Base-by-base conservation (phyloP, 2,797 vertebrate species). In the Helarctos malayanus region DNA sequence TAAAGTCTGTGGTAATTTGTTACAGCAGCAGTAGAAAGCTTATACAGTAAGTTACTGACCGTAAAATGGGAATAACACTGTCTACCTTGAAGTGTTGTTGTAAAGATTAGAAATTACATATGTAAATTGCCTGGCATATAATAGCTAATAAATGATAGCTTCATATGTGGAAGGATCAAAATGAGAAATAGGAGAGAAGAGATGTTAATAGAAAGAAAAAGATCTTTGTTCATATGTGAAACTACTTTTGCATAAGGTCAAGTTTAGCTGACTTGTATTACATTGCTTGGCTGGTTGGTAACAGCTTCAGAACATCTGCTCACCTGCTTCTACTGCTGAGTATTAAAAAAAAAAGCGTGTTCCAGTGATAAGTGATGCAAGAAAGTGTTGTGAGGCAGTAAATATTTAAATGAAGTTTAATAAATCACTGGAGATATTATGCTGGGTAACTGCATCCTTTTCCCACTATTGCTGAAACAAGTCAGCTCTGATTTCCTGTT, bases 351-450 rank as follows among this genome's bases (percentile, higher is more conserved):
- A 79, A 65, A 49, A 63, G 32, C 21, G 35, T 38, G n/a, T 86
- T 79, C 10, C 27, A 86, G 38, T 86, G 73, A 68, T 49, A 97
- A 89, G 32, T 32, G 38, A 94, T 78, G 25, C 12, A 90, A 82
- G 23, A n/a, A 82, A 82, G 65, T 89, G 32, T 59, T 80, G 65
- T 35, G 89, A 91, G 25, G 57, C 15, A 54, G 18, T 92, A 94
- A 84, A 95, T 96, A 96, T 92, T 94, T 82, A 94, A 94, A 92
- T 96, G 35, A 85, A 68, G 52, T 96, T 65, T 80, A 93, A 73
- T 84, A 85, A 92, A 89, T 82, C 69, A 47, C 52, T 78, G 32
- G 63, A 93, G 47, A 89, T 85, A 71, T 27, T 73, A 88, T 86
- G 41, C 83, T 91, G 81, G 57, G 35, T 89, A 80, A 85, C 47